Percentiles rank a stretch among this genome's conserved stretches.
phyloP scores from a whole-genome alignment of 2,113 vertebrate genomes.

The Typhlomys cinereus region DNA sequence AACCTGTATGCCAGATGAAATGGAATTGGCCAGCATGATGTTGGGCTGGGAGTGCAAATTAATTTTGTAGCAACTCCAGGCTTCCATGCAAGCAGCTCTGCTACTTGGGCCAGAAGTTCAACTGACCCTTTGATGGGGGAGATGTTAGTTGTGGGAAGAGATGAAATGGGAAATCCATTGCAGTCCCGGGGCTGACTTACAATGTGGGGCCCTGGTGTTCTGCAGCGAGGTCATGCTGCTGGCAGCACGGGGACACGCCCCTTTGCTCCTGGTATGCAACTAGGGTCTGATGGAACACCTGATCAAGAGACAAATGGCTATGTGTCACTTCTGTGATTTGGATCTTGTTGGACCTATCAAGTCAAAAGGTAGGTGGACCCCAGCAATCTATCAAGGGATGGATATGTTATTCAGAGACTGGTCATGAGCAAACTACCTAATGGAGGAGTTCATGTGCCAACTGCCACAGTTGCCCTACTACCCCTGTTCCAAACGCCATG shows the following conservation, averaged over 20 bases:
- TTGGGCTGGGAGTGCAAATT: neutral
- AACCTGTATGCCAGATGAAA: neutral
- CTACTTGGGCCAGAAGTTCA: neutral
- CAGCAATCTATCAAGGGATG: neutral
- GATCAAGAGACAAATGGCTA: neutral
- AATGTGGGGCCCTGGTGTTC: neutral
- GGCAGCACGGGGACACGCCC: neutral
- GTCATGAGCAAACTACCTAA: neutral
- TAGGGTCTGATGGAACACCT: neutral
- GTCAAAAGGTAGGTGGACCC: neutral
- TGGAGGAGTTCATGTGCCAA: neutral
- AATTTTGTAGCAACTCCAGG: neutral
- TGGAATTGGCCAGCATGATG: neutral
- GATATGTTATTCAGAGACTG: neutral
- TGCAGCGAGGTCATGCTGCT: neutral
- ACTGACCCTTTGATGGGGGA: neutral
- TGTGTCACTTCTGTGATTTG: neutral
- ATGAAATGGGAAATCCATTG: neutral
- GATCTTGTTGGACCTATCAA: neutral
- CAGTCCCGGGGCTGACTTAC: neutral
- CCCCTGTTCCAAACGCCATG: neutral
- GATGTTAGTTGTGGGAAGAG: neutral
- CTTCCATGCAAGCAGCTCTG: neutral
- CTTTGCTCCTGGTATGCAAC: neutral
- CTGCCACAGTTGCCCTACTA: neutral